These are phyloP conservation scores for Nicator chloris DNA, from an alignment of 2,113 vertebrate genomes.

Conservation along the genomic window DNA sequence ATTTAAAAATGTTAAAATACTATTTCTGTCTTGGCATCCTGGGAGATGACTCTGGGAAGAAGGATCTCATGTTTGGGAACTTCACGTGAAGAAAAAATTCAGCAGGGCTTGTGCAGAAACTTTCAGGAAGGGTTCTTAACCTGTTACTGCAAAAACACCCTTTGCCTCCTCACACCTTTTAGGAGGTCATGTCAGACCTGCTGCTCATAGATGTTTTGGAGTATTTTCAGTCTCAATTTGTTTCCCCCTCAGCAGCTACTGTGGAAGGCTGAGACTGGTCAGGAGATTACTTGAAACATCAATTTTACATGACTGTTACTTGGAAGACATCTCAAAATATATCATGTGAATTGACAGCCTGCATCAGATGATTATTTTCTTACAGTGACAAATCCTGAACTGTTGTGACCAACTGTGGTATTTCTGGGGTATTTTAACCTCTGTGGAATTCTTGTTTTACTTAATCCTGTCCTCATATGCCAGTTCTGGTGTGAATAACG, in stretches of 20 bases:
- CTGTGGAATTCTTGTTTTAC: background rate
- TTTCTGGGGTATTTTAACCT: background rate
- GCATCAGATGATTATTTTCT: background rate
- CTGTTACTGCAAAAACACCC: background rate
- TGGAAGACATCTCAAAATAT: background rate
- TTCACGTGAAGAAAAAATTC: background rate
- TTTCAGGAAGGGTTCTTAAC: background rate
- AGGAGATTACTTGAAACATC: background rate
- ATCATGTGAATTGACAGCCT: background rate
- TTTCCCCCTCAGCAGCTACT: background rate
- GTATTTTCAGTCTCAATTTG: background rate
- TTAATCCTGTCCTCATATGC: background rate
- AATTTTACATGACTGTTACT: background rate
- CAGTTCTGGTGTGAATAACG: background rate
- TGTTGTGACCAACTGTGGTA: background rate
- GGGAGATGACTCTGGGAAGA: background rate
- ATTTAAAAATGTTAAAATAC: slow-evolving; percentile 11
- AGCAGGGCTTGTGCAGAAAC: background rate
- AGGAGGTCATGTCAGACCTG: background rate
- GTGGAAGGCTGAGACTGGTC: background rate
- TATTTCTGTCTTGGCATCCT: background rate
- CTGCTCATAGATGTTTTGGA: background rate
- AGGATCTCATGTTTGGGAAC: background rate
- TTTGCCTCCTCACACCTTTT: background rate
- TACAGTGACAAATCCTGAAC: background rate